Evolutionary conservation across 2,888 invertebrate genomes (phyloP).

Genomic region (Tiliacea aurago): DNA sequence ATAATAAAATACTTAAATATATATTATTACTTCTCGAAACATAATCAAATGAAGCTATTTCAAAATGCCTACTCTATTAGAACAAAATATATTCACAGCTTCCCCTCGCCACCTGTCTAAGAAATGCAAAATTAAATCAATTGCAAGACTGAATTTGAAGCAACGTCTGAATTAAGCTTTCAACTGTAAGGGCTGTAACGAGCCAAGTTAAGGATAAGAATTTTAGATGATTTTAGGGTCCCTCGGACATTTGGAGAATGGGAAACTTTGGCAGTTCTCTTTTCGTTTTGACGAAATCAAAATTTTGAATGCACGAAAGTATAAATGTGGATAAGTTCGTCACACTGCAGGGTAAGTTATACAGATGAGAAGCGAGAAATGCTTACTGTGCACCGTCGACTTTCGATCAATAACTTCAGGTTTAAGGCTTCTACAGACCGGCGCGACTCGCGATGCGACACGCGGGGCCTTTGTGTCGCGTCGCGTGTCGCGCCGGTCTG

Average conservation of each 20-base stretch:
- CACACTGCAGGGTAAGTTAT: too few relatives aligned
- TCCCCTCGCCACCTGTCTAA: slow-evolving; percentile 74
- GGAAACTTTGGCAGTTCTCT: slow-evolving; percentile 43
- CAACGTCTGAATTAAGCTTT: slow-evolving; percentile 69
- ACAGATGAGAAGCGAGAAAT: background rate
- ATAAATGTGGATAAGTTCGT: slow-evolving; percentile 16
- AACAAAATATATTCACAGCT: slow-evolving; percentile 57
- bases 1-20: background rate
- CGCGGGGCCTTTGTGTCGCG: too few relatives aligned
- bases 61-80: slow-evolving; percentile 32
- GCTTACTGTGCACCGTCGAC: too few relatives aligned
- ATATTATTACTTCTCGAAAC: background rate
- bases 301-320: slow-evolving; percentile 26
- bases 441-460: too few relatives aligned
- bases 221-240: slow-evolving; percentile 57
- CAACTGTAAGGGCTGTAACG: slow-evolving; percentile 59
- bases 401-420: background rate
- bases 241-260: slow-evolving; percentile 33
- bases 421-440: too few relatives aligned
- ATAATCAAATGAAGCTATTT: slow-evolving; percentile 11
- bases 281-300: slow-evolving; percentile 26
- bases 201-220: slow-evolving; percentile 63
- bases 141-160: slow-evolving; percentile 72
- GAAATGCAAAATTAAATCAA: slow-evolving; percentile 82
- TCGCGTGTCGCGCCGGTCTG: too few relatives aligned